Evolutionary conservation across 2,113 vertebrate species (phyloP).

Genomic region (Microcebus ravelobensis): DNA sequence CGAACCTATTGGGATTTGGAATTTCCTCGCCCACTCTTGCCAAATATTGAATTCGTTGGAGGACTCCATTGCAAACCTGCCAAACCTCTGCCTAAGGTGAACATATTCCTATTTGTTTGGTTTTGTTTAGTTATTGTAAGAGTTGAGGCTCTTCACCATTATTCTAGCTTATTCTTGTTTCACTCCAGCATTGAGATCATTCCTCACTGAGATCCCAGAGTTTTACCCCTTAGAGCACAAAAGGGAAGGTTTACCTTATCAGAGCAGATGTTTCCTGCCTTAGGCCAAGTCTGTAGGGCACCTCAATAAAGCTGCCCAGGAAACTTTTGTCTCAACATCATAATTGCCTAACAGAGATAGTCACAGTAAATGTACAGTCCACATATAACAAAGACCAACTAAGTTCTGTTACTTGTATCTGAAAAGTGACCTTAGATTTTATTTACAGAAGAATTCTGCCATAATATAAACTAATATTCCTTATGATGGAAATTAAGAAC

Average conservation of each 20-base stretch:
- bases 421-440: no score
- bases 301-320: not conserved
- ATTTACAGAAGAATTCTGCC: no score
- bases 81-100: slow-evolving; percentile 89
- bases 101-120: not conserved
- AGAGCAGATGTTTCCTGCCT: not conserved
- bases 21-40: slow-evolving; percentile 89
- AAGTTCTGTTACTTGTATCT: no score
- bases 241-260: not conserved
- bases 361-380: no score
- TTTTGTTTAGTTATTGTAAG: not conserved
- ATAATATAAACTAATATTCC: no score
- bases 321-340: no score
- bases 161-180: not conserved
- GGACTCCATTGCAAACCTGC: slow-evolving; percentile 92
- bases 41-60: slow-evolving; percentile 92
- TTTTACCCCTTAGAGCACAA: not conserved
- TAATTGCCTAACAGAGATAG: no score
- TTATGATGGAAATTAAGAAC: no score
- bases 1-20: slow-evolving; percentile 93
- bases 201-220: no score
- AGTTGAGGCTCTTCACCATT: not conserved
- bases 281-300: not conserved
- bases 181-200: not conserved
- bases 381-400: no score